These are phyloP conservation scores for Achlya flavicornis DNA, from an alignment of 2,888 invertebrate genomes.

Conservation along the genomic window DNA sequence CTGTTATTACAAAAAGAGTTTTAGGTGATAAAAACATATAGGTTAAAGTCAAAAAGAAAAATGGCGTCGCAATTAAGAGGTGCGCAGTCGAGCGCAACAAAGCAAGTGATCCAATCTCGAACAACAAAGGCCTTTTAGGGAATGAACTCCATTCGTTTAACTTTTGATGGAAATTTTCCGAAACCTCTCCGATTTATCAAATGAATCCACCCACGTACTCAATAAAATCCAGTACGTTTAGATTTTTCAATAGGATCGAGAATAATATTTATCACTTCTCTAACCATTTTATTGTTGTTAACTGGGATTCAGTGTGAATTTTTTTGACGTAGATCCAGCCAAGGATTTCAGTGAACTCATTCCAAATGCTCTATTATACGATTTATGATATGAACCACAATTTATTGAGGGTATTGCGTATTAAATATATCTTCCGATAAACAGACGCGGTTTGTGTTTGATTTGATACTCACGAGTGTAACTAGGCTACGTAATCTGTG, in stretches of 20 bases:
- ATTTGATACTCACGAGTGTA: conserved; percentile 32
- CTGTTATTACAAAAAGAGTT: neutral
- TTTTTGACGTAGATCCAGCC: neutral
- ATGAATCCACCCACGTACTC: neutral
- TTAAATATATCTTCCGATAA: conserved; percentile 21
- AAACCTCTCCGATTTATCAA: neutral
- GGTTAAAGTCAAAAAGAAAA: neutral
- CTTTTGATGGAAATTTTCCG: neutral
- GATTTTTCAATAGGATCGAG: neutral
- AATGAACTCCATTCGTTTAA: neutral
- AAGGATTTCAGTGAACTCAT: neutral
- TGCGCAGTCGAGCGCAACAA: conserved; percentile 1
- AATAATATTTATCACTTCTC: neutral
- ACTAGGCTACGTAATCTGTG: conserved; percentile 57
- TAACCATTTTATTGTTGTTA: neutral
- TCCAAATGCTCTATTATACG: neutral
- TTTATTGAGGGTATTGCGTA: conserved; percentile 7
- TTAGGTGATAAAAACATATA: neutral
- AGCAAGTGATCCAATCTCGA: neutral
- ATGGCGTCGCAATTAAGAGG: neutral
- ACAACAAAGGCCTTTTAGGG: neutral
- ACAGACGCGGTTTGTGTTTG: conserved; percentile 23
- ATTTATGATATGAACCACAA: neutral
- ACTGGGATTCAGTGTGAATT: neutral
- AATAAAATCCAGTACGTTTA: neutral